These are phyloP conservation scores for Samia ricini DNA, from an alignment of 1,140 invertebrate species.

Conservation along the genomic window DNA sequence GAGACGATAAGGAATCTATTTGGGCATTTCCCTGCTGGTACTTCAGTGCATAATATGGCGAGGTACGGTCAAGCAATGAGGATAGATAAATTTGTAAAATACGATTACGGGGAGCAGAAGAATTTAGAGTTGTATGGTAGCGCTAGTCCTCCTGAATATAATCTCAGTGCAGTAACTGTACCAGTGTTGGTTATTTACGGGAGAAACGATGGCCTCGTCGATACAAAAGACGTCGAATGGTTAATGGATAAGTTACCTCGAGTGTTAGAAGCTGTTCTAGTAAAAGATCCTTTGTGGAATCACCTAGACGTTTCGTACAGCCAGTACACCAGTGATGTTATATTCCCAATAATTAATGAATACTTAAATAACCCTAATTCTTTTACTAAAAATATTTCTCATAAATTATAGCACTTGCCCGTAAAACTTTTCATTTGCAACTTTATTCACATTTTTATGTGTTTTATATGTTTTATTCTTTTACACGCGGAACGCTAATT, in stretches of 20 bases:
- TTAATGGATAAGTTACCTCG: constrained; percentile 41
- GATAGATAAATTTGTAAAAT: constrained; percentile 60
- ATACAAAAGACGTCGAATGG: constrained; percentile 52
- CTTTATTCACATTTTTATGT: not conserved
- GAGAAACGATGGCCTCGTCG: constrained; percentile 52
- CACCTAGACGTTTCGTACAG: constrained; percentile 53
- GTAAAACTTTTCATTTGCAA: not conserved
- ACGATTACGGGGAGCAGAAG: constrained; percentile 66
- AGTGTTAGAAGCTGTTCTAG: constrained; percentile 40
- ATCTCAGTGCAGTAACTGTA: constrained; percentile 70
- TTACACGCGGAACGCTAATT: no score
- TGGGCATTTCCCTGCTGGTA: constrained; percentile 83
- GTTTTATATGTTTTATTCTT: no score
- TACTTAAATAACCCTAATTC: constrained; percentile 47
- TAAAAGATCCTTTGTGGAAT: constrained; percentile 53
- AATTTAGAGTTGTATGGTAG: constrained; percentile 71
- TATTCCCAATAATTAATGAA: constrained; percentile 54
- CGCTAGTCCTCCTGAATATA: constrained; percentile 67
- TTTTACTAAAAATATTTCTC: no score
- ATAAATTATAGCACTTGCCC: no score
- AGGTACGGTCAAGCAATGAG: constrained; percentile 77
- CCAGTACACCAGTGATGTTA: constrained; percentile 31
- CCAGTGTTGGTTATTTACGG: constrained; percentile 64
- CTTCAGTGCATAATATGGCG: constrained; percentile 82
- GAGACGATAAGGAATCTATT: constrained; percentile 39